Conservation (phyloP, 2,113 vertebrate genomes). For the Burhinus bistriatus region DNA sequence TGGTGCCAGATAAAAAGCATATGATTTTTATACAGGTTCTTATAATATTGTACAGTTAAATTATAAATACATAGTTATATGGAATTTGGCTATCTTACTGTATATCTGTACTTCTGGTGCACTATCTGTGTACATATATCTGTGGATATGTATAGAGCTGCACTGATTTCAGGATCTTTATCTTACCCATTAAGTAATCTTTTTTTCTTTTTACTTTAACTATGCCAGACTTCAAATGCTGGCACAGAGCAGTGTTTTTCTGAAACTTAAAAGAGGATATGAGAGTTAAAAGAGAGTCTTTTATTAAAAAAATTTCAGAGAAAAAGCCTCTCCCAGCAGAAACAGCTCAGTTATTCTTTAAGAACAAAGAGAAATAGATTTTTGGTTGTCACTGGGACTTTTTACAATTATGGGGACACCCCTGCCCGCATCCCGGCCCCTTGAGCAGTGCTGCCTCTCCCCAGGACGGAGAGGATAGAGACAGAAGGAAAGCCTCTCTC, state of each 20-base stretch:
- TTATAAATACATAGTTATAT: not conserved
- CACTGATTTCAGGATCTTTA: not conserved
- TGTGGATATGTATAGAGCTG: not conserved
- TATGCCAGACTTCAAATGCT: not conserved
- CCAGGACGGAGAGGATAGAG: accelerated
- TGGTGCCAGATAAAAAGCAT: slow-evolving; percentile 34
- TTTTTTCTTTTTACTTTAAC: not conserved
- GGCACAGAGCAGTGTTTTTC: not conserved
- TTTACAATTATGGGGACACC: not conserved
- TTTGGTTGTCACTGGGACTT: not conserved
- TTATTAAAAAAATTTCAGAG: not conserved
- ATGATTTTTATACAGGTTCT: not conserved
- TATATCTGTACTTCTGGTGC: not conserved
- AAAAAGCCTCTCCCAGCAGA: not conserved
- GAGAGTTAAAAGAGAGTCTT: not conserved
- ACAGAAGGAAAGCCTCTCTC: not conserved
- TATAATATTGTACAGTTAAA: not conserved
- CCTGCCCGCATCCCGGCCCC: accelerated
- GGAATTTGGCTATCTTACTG: not conserved
- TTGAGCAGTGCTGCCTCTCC: not conserved
- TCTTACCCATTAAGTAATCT: not conserved
- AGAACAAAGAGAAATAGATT: not conserved
- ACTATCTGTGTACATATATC: not conserved
- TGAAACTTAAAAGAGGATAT: not conserved
- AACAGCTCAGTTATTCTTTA: not conserved